Evolutionary conservation across 1,140 invertebrate genomes (phyloP), one percentile per base, ranked within the genome.

Genomic region (Drosophila quadrilineata): DNA sequence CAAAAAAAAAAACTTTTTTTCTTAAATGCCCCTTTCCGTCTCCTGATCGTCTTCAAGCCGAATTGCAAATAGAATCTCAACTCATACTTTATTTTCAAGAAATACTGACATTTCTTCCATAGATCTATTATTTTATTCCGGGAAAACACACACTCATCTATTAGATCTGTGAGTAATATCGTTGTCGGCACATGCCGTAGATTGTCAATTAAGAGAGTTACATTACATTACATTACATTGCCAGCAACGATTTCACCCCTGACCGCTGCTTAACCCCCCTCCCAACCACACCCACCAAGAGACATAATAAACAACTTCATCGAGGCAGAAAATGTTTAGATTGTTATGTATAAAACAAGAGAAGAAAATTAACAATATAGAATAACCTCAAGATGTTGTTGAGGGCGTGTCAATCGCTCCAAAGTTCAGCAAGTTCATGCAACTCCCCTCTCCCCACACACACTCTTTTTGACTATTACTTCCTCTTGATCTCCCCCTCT

Each of bases 241-340:
- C 70, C 46, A 31, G 71, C 24, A 41, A 54, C 68, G 46, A 24
- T 54, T 28, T 28, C 49, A 35, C 19, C 6, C 14, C 9, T 28
- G 43, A 41, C 54, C 71, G 41, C 26, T 67, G 75, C 70, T 59
- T n/a, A n/a, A n/a, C n/a, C n/a, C n/a, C n/a, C n/a, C n/a, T n/a
- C n/a, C n/a, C n/a, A n/a, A n/a, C n/a, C n/a, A n/a, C n/a, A n/a
- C 75, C 75, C 41, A 74, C 53, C 4, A 24, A 26, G 16, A 1
- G 16, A 35, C 5, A 14, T 4, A 26, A 73, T 59, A 74, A 80
- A 71, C 70, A 80, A 75, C 76, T 80, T 80, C 75, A 79, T 71
- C 75, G 74, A 60, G 59, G 76, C 64, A 70, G 46, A 69, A 65
- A 65, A 43, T 62, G 57, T 46, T 62, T 24, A 14, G 45, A 57